A percentile compares a stretch with the other conserved stretches of the same genome.
These are phyloP conservation scores for Porites lobata DNA, from an alignment of 92 coral and sea anemone genomes.

Conservation along the genomic window DNA sequence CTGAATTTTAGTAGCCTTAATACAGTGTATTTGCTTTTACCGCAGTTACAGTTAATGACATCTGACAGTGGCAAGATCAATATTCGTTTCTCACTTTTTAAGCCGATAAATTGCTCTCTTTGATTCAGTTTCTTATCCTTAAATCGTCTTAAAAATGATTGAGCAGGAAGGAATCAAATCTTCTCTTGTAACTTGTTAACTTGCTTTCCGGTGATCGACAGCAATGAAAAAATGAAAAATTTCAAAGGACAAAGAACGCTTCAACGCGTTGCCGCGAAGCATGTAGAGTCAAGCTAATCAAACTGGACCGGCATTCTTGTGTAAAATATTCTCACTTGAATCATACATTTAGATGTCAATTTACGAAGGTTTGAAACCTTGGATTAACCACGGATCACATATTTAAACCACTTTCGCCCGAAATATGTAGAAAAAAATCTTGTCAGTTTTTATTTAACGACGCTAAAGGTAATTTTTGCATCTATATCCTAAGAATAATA, in stretches of 20 bases:
- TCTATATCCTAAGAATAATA: too few relatives aligned
- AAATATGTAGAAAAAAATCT: too few relatives aligned
- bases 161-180: background rate
- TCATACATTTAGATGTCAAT: too few relatives aligned
- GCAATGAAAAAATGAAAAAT: constrained; percentile 13
- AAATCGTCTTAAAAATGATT: constrained; percentile 18
- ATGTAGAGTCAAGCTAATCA: background rate
- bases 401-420: too few relatives aligned
- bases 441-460: too few relatives aligned
- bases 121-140: background rate
- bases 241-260: background rate
- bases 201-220: constrained; percentile 43
- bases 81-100: background rate
- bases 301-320: too few relatives aligned
- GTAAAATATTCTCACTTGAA: too few relatives aligned
- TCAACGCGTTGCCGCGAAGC: background rate
- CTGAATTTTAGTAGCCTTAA: too few relatives aligned
- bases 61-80: background rate
- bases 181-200: background rate
- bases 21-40: too few relatives aligned
- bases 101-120: background rate
- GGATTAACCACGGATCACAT: too few relatives aligned
- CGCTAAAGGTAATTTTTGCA: too few relatives aligned
- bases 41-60: background rate
- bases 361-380: too few relatives aligned